Base-by-base conservation (phyloP, 1,140 invertebrate genomes). In the Ladona fulva region DNA sequence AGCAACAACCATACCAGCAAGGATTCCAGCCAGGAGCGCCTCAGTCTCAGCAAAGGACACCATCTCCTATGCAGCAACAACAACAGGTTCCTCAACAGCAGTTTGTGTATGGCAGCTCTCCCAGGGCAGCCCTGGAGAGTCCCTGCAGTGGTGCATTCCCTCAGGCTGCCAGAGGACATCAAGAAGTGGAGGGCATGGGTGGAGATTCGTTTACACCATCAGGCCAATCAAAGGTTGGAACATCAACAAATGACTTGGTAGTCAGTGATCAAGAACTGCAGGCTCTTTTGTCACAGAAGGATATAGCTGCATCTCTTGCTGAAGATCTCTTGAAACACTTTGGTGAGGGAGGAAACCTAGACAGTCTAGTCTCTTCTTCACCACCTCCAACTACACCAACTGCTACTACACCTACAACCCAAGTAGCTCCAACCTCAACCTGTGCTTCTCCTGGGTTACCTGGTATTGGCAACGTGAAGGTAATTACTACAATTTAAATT, bases 321-420 rank as follows among this genome's bases (percentile, higher is more conserved):
- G 94, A 96, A 84, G 93, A 96, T 84, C 84, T 95, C 42, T 84
- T 95, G 59, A 94, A 94, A 83, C 92, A 94, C 78, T 93, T 94
- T 82, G 90, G 90, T 0, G 91, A 91, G 66, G 79, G 76, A 42
- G 75, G 77, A 12, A 90, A 91, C 29, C 74, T 75, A 1, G 24
- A 16, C 14, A 25, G 24, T 5, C 16, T 75, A 16, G 74, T 25
- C 19, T 3, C 74, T 3, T 25, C 24, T 19, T 42, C 74, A 25
- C 24, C 74, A 5, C 24, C 74, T 19, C 24, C 24, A n/a, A 75
- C 74, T 14, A 25, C 74, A 25, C 74, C 74, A 42, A 66, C 52
- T 19, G 14, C 52, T 5, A 19, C n/a, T 16, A 22, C 52, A 3
- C 52, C 52, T 66, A 16, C 52, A 5, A 66, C 52, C 3, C 52